phyloP scores from a whole-genome alignment of 1,140 invertebrate genomes.

The Drosophila carrolli region DNA sequence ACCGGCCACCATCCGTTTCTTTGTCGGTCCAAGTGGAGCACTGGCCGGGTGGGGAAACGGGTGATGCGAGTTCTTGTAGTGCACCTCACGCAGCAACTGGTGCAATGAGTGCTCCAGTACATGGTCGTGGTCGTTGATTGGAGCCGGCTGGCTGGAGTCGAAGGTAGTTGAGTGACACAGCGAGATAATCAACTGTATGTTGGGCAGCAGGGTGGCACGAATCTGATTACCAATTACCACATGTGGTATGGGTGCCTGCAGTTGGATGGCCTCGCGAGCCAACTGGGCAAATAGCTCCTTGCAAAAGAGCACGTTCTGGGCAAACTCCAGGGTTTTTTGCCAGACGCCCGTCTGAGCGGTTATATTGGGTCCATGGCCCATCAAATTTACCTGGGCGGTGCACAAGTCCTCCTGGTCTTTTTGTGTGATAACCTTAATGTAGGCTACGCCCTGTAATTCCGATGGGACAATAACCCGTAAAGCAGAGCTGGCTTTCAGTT shows the following conservation, averaged over 20 bases:
- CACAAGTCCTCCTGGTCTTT: slow-evolving; percentile 95
- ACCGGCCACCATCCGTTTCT: slow-evolving; percentile 94
- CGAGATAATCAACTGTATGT: slow-evolving; percentile 94
- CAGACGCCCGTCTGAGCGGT: slow-evolving; percentile 90
- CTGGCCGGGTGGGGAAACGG: slow-evolving; percentile 97
- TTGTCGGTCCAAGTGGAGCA: slow-evolving; percentile 95
- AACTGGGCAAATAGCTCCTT: slow-evolving; percentile 98
- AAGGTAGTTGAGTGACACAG: slow-evolving; percentile 90
- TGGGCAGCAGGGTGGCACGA: slow-evolving; percentile 96
- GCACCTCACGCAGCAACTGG: slow-evolving; percentile 95
- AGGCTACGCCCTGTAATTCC: slow-evolving; percentile 97
- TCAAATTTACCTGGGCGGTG: slow-evolving; percentile 89
- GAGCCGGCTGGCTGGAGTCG: slow-evolving; percentile 88
- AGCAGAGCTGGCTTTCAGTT: slow-evolving; percentile 89
- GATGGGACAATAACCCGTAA: slow-evolving; percentile 95
- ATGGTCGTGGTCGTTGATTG: slow-evolving; percentile 94
- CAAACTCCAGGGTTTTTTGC: slow-evolving; percentile 97
- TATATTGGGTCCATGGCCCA: slow-evolving; percentile 88
- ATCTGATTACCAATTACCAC: slow-evolving; percentile 99
- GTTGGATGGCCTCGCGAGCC: slow-evolving; percentile 96
- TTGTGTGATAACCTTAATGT: slow-evolving; percentile 97
- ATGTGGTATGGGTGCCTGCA: slow-evolving; percentile 96
- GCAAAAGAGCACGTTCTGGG: slow-evolving; percentile 98
- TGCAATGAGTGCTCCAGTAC: slow-evolving; percentile 98
- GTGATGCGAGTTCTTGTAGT: slow-evolving; percentile 96